phyloP scores from a whole-genome alignment of 1,140 invertebrate genomes.

The Ceratina australensis region DNA sequence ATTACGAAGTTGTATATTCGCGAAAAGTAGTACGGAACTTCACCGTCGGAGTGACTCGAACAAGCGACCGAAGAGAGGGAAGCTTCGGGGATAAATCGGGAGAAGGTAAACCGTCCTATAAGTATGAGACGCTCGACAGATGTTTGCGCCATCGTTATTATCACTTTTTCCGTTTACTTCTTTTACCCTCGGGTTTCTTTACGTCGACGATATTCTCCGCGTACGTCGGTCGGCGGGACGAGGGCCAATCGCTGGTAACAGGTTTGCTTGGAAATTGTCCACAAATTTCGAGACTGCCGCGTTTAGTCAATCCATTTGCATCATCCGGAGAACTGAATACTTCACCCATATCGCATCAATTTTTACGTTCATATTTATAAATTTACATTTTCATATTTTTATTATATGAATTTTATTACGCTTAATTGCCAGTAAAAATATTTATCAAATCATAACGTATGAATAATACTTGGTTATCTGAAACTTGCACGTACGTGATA shows the following conservation, averaged over 20 bases:
- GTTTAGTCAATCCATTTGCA: no score
- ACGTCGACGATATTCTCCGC: conserved; percentile 42
- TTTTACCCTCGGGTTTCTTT: conserved; percentile 39
- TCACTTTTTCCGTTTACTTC: conserved; percentile 15
- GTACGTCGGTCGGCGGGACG: conserved; percentile 49
- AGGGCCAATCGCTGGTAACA: conserved; percentile 47
- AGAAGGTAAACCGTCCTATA: conserved; percentile 37
- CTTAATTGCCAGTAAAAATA: no score
- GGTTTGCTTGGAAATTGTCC: background rate
- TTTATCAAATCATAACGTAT: no score
- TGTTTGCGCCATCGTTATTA: conserved; percentile 28
- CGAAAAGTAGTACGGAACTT: conserved; percentile 49
- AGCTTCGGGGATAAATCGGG: conserved; percentile 20
- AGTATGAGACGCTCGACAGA: conserved; percentile 17
- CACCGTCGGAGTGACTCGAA: conserved; percentile 15
- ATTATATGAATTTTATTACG: no score
- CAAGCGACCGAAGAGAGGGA: background rate
- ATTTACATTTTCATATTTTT: no score
- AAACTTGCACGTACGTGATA: no score
- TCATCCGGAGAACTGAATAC: no score
- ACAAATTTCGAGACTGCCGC: background rate
- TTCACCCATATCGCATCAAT: no score
- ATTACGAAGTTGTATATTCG: conserved; percentile 53
- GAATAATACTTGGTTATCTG: no score
- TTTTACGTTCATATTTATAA: no score